phyloP scores from a whole-genome alignment of 1,140 invertebrate species.

The Hesperophylax magnus region DNA sequence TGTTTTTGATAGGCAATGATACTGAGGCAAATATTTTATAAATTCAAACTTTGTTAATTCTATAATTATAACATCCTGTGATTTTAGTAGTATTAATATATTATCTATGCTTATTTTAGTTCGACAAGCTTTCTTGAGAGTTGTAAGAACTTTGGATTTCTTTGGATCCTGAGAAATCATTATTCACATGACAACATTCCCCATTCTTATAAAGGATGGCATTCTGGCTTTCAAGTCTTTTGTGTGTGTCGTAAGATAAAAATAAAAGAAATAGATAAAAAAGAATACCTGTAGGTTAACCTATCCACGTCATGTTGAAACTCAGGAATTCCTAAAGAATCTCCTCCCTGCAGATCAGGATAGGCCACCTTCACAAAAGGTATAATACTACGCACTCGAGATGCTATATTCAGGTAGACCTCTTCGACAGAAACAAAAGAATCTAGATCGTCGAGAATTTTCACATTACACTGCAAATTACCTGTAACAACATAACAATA shows the following conservation, averaged over 20 bases:
- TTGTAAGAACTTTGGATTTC: too few species aligned
- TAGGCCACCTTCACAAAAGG: constrained; percentile 84
- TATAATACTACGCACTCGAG: constrained; percentile 74
- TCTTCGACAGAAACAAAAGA: constrained; percentile 18
- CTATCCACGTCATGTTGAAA: constrained; percentile 76
- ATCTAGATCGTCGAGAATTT: constrained; percentile 48
- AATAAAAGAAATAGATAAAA: constrained; percentile 21
- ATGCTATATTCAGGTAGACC: constrained; percentile 57
- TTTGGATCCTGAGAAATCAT: too few species aligned
- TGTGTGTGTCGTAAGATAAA: neutral
- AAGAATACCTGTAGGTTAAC: constrained; percentile 72
- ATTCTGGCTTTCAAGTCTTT: too few species aligned
- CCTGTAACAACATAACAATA: constrained; percentile 41
- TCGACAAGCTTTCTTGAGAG: too few species aligned
- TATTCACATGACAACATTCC: too few species aligned
- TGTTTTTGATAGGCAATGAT: too few species aligned
- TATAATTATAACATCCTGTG: too few species aligned
- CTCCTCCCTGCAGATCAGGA: constrained; percentile 78
- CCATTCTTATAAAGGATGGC: too few species aligned
- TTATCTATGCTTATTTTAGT: too few species aligned
- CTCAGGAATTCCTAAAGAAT: constrained; percentile 71
- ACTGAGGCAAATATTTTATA: too few species aligned
- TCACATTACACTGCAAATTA: constrained; percentile 43
- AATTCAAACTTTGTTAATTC: too few species aligned
- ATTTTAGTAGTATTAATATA: too few species aligned